These are phyloP conservation scores for Pterois miles DNA, from an alignment of 2,797 vertebrate genomes.

Conservation along the genomic window DNA sequence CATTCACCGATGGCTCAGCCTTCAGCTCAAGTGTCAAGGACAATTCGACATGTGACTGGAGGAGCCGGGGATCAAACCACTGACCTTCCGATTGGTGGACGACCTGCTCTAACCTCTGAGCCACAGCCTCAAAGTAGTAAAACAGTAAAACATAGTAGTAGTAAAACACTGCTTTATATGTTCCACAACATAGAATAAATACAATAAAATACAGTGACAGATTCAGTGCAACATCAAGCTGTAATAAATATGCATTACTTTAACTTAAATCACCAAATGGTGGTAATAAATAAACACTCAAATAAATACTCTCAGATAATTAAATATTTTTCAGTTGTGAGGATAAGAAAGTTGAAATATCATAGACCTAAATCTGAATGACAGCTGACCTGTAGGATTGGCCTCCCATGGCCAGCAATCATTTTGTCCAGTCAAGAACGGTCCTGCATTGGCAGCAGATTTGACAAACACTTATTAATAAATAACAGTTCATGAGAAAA, in stretches of 20 bases:
- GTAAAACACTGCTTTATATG: constrained; percentile 56
- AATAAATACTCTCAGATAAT: constrained; percentile 65
- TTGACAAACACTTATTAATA: constrained; percentile 7
- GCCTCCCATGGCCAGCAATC: constrained; percentile 15
- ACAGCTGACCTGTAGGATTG: constrained; percentile 51
- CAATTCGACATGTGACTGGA: too few relatives aligned
- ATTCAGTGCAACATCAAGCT: constrained; percentile 68
- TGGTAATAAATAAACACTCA: constrained; percentile 73
- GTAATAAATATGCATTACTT: constrained; percentile 68
- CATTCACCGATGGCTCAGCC: too few relatives aligned
- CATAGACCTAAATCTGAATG: constrained; percentile 19
- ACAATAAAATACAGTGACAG: constrained; percentile 55
- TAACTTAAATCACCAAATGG: constrained; percentile 46
- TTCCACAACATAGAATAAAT: constrained; percentile 54
- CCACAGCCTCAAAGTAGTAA: too few relatives aligned
- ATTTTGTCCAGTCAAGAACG: constrained; percentile 9
- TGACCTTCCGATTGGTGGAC: too few relatives aligned
- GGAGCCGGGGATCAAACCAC: too few relatives aligned
- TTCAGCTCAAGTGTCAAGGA: too few relatives aligned
- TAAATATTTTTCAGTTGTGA: constrained; percentile 42
- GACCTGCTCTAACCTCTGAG: too few relatives aligned
- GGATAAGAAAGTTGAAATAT: constrained; percentile 29
- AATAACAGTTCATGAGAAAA: constrained; percentile 37
- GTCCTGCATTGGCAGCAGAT: neutral
- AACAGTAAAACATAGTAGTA: neutral